Evolutionary conservation across 2,888 invertebrate species (phyloP), one percentile per base, ranked within the genome.

Genomic region (Notodonta dromedarius): DNA sequence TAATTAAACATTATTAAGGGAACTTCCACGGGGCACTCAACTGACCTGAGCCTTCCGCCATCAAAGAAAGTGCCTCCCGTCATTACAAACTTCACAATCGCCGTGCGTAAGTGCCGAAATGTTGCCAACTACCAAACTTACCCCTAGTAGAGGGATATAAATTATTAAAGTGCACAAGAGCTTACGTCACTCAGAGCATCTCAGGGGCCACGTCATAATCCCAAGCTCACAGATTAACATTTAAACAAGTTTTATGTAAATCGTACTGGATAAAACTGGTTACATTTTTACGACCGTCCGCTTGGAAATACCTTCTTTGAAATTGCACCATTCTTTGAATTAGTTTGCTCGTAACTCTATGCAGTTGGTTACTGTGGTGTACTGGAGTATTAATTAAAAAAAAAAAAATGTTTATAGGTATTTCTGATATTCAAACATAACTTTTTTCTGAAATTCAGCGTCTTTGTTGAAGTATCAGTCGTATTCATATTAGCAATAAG

Each of bases 221-320:
- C 82, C 80, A 78, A 82, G 82, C 83, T 83, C 76, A 79, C 78
- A 83, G 88, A 92, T 92, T 93, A 91, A 90, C 92, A 93, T 93
- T 91, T 93, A 91, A 90, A 92, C 90, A 90, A 91, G 88, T 87
- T 93, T 91, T 92, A 93, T 93, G 92, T 88, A 90, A 92, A 93
- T 91, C 83, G 72, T 77, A 77, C 65, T 72, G 81, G 77, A 77
- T 82, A 76, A 83, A 84, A 82, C 80, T 77, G 74, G 82, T 83
- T 84, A 82, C 81, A 84, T 88, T 87, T 87, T 84, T 84, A 78
- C 84, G 83, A 80, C 82, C 82, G 68, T 76, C 73, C 79, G 75
- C 72, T 74, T 73, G 82, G 78, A 82, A 81, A 76, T 63, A 64
- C 70, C 71, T 76, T 79, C 74, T 79, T 78, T 78, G 76, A 78